Percentiles rank a stretch among this genome's conserved stretches.
These are phyloP conservation scores for Chelonoidis abingdonii DNA, from an alignment of 2,113 vertebrate species.

Conservation along the genomic window DNA sequence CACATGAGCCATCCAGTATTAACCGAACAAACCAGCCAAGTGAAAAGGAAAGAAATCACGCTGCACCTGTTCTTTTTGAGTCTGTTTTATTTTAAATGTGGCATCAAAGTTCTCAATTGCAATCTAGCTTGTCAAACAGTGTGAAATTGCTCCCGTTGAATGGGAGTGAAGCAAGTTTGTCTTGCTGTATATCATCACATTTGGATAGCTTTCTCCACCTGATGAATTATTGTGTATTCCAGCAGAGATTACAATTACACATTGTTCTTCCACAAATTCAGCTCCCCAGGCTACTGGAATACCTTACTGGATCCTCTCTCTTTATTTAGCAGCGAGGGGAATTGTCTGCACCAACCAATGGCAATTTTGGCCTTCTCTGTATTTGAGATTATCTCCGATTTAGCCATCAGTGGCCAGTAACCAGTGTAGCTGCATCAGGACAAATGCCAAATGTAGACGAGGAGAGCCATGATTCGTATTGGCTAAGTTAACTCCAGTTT, in stretches of 20 bases:
- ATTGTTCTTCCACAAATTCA: background rate
- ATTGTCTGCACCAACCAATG: background rate
- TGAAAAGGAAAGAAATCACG: background rate
- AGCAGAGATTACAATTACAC: background rate
- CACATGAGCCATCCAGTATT: background rate
- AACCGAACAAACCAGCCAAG: background rate
- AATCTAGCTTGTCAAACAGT: background rate
- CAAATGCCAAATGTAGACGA: background rate
- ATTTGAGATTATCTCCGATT: background rate
- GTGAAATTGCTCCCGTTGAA: background rate
- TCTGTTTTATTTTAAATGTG: background rate
- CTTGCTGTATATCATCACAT: background rate
- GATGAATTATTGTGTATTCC: background rate
- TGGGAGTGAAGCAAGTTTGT: background rate
- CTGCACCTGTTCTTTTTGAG: background rate
- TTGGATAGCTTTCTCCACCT: background rate
- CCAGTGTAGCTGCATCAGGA: background rate
- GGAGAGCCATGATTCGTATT: background rate
- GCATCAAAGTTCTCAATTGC: background rate
- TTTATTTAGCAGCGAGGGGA: background rate
- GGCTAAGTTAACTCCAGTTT: background rate
- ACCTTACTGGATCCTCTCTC: background rate
- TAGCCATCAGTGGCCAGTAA: background rate
- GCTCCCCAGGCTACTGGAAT: background rate
- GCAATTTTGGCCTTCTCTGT: background rate